Conservation (phyloP, 2,797 vertebrate species). For the Catostomus latipinnis region DNA sequence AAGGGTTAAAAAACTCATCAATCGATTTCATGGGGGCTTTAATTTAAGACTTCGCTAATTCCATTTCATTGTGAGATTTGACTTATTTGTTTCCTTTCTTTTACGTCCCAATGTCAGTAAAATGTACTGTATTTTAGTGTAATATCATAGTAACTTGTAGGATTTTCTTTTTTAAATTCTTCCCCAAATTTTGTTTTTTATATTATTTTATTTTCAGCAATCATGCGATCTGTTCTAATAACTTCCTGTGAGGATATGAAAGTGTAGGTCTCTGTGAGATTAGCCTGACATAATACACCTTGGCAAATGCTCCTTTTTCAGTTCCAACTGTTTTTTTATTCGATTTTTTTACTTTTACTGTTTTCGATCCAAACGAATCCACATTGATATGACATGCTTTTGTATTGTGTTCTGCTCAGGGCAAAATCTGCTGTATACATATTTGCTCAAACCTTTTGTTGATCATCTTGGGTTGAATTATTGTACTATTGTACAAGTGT, state of each 20-base stretch:
- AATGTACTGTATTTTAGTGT: conserved; percentile 23
- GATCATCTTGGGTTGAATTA: conserved; percentile 15
- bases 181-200: conserved; percentile 3
- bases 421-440: conserved; percentile 32
- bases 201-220: conserved; percentile 48
- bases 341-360: conserved; percentile 18
- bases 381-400: conserved; percentile 36
- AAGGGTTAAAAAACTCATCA: too few species aligned
- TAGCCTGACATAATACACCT: conserved; percentile 27
- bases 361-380: conserved; percentile 35
- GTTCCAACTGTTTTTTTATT: conserved; percentile 16
- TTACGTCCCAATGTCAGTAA: neutral
- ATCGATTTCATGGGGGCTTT: too few species aligned
- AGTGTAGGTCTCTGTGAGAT: conserved; percentile 64
- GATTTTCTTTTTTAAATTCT: neutral
- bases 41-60: too few species aligned
- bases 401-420: conserved; percentile 42
- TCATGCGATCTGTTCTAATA: conserved; percentile 38
- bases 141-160: conserved; percentile 13
- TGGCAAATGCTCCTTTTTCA: conserved; percentile 1
- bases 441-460: conserved; percentile 48
- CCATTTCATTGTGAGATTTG: neutral
- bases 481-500: conserved; percentile 41
- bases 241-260: conserved; percentile 55
- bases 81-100: neutral